Conservation (phyloP, 2,888 invertebrate genomes). For the Acrobasis repandana region DNA sequence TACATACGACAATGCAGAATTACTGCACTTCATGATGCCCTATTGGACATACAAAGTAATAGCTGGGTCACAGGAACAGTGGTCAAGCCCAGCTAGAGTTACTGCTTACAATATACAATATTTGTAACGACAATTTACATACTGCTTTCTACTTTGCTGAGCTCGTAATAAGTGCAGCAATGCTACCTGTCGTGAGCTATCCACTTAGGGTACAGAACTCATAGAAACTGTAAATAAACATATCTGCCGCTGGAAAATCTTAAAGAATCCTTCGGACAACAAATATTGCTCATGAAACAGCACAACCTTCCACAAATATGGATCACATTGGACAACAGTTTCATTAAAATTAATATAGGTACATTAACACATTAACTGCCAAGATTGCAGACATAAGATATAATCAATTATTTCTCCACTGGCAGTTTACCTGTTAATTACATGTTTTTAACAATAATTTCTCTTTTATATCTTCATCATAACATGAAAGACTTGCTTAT, state of each 20-base stretch:
- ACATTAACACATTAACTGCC: background rate
- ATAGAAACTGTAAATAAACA: background rate
- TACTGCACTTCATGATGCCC: background rate
- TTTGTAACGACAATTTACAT: background rate
- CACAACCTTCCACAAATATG: conserved; percentile 3
- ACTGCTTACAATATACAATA: no score
- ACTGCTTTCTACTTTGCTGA: background rate
- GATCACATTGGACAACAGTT: background rate
- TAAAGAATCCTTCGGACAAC: background rate
- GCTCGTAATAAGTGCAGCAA: background rate
- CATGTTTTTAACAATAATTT: conserved; percentile 1
- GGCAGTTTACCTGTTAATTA: no score
- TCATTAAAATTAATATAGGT: background rate
- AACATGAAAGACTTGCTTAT: background rate
- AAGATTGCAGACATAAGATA: no score
- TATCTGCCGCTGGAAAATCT: background rate
- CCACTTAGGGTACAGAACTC: background rate
- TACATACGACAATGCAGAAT: background rate
- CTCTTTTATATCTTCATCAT: background rate
- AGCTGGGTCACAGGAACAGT: no score
- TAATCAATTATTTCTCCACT: no score
- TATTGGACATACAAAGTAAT: no score
- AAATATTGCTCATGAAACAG: conserved; percentile 20
- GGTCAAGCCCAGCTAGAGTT: no score
- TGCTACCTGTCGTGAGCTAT: background rate